These are phyloP conservation scores for Sebastes ruberrimus DNA, from an alignment of 2,797 vertebrate genomes.

Conservation along the genomic window DNA sequence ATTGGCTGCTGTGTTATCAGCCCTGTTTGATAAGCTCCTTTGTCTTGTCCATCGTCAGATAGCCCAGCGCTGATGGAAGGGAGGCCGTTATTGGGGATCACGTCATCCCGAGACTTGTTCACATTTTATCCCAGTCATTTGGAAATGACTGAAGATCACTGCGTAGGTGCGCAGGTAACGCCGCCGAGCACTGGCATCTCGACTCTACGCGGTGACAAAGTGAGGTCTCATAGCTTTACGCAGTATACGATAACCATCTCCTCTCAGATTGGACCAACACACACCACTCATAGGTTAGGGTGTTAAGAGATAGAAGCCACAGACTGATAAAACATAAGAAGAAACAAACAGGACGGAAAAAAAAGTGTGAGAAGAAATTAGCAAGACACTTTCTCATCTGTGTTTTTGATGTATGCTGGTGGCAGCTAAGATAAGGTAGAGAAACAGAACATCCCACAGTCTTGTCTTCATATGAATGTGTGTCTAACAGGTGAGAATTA, in stretches of 20 bases:
- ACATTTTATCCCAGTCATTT: slow-evolving; percentile 16
- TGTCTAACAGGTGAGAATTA: neutral
- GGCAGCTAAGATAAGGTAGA: slow-evolving; percentile 16
- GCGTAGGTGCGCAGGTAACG: neutral
- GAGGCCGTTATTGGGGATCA: slow-evolving; percentile 27
- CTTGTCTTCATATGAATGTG: neutral
- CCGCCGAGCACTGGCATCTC: neutral
- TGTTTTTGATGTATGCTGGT: slow-evolving; percentile 21
- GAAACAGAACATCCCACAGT: slow-evolving; percentile 16
- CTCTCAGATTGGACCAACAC: slow-evolving; percentile 34
- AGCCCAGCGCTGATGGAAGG: slow-evolving; percentile 39
- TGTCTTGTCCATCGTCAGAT: slow-evolving; percentile 73
- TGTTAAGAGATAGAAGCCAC: slow-evolving; percentile 41
- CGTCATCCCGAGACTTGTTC: slow-evolving; percentile 14
- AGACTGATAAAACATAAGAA: slow-evolving; percentile 24
- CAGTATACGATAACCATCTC: slow-evolving; percentile 51
- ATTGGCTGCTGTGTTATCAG: slow-evolving; percentile 69
- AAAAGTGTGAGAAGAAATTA: neutral
- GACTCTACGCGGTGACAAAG: slow-evolving; percentile 13
- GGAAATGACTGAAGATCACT: neutral
- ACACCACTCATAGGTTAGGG: slow-evolving; percentile 25
- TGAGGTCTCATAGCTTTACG: slow-evolving; percentile 12
- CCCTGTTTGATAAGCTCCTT: slow-evolving; percentile 68
- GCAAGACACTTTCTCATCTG: slow-evolving; percentile 27
- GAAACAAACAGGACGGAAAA: neutral